phyloP scores from a whole-genome alignment of 2,888 invertebrate species.

The Dolomedes plantarius region DNA sequence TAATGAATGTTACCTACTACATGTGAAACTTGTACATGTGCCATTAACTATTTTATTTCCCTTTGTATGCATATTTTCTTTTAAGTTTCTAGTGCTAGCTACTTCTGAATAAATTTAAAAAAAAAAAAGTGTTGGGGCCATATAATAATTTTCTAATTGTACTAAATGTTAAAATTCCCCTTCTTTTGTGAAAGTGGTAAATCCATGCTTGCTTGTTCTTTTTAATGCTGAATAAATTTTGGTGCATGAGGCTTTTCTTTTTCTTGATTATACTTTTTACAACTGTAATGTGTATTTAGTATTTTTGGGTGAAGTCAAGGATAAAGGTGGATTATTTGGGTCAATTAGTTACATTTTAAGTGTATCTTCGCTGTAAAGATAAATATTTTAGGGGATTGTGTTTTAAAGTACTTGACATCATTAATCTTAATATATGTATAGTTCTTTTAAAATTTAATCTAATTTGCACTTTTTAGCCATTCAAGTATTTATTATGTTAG shows the following conservation, averaged over 20 bases:
- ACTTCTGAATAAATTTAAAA: constrained; percentile 19
- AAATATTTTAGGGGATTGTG: too few relatives aligned
- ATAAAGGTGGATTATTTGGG: too few relatives aligned
- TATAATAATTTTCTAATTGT: constrained; percentile 25
- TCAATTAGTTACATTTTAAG: too few relatives aligned
- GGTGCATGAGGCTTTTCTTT: constrained; percentile 55
- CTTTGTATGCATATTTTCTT: constrained; percentile 17
- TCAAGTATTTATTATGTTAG: too few relatives aligned
- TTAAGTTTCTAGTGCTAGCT: constrained; percentile 42
- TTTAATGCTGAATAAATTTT: constrained; percentile 66
- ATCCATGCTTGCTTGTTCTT: constrained; percentile 46
- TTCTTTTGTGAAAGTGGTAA: constrained; percentile 44
- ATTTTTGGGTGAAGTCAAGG: too few relatives aligned
- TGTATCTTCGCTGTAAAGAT: too few relatives aligned
- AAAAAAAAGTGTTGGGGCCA: constrained; percentile 56
- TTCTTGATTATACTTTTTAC: too few relatives aligned
- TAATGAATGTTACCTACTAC: constrained; percentile 30
- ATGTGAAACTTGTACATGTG: constrained; percentile 42
- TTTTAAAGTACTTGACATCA: too few relatives aligned
- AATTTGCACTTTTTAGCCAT: too few relatives aligned
- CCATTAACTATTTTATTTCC: constrained; percentile 30
- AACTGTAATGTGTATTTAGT: too few relatives aligned
- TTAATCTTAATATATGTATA: too few relatives aligned
- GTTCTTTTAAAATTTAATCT: too few relatives aligned
- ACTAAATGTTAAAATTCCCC: constrained; percentile 39